Conservation (phyloP, 2,113 vertebrate genomes). For the Ochotona curzoniae region DNA sequence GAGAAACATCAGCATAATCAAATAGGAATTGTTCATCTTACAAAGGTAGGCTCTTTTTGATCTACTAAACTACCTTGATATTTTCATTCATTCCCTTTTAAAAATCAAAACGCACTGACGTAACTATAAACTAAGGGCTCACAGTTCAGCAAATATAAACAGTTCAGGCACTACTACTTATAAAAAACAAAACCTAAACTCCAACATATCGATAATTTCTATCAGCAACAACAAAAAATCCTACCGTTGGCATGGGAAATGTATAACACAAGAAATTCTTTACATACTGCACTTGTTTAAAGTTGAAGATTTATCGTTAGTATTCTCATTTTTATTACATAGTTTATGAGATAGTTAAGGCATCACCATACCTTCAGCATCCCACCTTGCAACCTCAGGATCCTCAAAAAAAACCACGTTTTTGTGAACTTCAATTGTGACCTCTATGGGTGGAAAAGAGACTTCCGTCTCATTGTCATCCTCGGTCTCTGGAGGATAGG, state of each 20-base stretch:
- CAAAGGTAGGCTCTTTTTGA: constrained; percentile 4
- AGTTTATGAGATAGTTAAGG: neutral
- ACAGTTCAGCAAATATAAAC: neutral
- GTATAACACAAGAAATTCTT: neutral
- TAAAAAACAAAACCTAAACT: neutral
- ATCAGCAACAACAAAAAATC: constrained; percentile 1
- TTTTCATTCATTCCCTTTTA: neutral
- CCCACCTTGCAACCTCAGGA: constrained; percentile 92
- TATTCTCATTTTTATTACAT: neutral
- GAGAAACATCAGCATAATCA: constrained; percentile 38
- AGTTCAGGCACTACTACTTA: neutral
- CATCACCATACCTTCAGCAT: constrained; percentile 86
- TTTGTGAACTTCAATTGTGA: constrained; percentile 86
- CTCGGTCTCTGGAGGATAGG: constrained; percentile 81
- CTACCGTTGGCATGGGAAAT: neutral
- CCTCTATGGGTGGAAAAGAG: constrained; percentile 78
- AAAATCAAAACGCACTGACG: neutral
- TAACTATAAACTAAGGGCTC: neutral
- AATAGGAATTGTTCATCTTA: constrained; percentile 28
- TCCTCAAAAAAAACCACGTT: constrained; percentile 88
- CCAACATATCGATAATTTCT: neutral
- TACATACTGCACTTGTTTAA: neutral
- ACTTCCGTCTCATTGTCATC: constrained; percentile 77
- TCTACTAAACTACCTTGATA: neutral
- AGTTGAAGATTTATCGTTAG: neutral